These are phyloP conservation scores for Aphidius colemani DNA, from an alignment of 2,888 invertebrate species.

Conservation along the genomic window DNA sequence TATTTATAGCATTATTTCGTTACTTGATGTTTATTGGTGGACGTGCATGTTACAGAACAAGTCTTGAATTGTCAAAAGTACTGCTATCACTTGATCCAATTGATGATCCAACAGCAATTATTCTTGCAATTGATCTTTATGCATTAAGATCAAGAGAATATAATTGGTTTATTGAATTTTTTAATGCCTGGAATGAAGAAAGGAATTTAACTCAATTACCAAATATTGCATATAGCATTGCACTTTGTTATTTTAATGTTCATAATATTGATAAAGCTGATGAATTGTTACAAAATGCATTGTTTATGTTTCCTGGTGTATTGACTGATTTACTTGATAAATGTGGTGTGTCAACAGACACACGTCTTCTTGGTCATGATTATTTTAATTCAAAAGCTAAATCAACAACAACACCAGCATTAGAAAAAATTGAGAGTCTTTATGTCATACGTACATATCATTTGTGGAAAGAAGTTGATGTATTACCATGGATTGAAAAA, in stretches of 20 bases:
- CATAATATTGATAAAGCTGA: constrained; percentile 64
- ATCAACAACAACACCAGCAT: constrained; percentile 61
- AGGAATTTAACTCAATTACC: constrained; percentile 80
- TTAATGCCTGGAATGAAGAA: constrained; percentile 65
- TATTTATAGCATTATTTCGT: constrained; percentile 81
- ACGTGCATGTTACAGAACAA: constrained; percentile 81
- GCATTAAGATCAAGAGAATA: constrained; percentile 77
- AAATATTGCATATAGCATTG: constrained; percentile 84
- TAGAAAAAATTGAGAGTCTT: constrained; percentile 73
- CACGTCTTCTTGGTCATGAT: constrained; percentile 52
- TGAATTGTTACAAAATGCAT: constrained; percentile 72
- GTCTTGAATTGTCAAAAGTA: constrained; percentile 85
- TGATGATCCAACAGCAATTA: constrained; percentile 76
- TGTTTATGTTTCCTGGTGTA: constrained; percentile 82
- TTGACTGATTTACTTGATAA: constrained; percentile 75
- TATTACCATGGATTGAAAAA: constrained; percentile 77
- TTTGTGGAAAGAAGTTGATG: constrained; percentile 78
- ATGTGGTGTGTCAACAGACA: constrained; percentile 75
- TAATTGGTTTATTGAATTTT: constrained; percentile 70
- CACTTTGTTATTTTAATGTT: constrained; percentile 72
- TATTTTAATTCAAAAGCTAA: constrained; percentile 63
- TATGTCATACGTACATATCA: constrained; percentile 76
- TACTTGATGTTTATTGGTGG: constrained; percentile 79
- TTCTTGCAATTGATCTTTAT: constrained; percentile 81
- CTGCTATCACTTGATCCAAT: constrained; percentile 78